A percentile compares a stretch with the other conserved stretches of the same genome.
Evolutionary conservation across 2,888 invertebrate species (phyloP).

Genomic region (Exephanes ischioxanthus): DNA sequence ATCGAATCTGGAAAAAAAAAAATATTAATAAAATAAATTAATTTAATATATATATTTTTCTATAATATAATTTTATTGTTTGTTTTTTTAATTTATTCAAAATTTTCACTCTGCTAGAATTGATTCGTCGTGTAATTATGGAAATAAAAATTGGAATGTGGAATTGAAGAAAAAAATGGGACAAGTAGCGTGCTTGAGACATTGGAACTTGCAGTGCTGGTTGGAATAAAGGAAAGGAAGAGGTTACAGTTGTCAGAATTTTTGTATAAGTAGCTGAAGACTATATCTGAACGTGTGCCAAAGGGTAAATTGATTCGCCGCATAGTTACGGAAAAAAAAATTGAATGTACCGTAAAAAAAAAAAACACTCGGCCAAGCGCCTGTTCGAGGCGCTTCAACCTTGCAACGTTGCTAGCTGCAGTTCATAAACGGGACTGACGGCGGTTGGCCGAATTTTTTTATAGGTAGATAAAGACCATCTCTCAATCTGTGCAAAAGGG

Average conservation of each 20-base stretch:
- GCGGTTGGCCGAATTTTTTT: too few relatives aligned
- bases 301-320: too few relatives aligned
- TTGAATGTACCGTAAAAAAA: neutral
- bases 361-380: too few relatives aligned
- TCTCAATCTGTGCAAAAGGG: too few relatives aligned
- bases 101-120: neutral
- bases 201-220: neutral
- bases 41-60: too few relatives aligned
- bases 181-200: neutral
- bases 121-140: neutral
- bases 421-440: too few relatives aligned
- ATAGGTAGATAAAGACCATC: too few relatives aligned
- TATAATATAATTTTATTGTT: neutral
- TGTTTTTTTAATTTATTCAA: neutral
- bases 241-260: neutral
- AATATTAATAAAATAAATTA: too few relatives aligned
- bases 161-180: neutral
- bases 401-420: too few relatives aligned
- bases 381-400: too few relatives aligned
- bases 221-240: neutral
- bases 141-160: neutral
- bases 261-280: neutral
- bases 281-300: too few relatives aligned
- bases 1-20: constrained; percentile 91
- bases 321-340: too few relatives aligned